Evolutionary conservation across 2,113 vertebrate species (phyloP), one percentile per base, ranked within the genome.

Genomic region (Scatophagus argus): DNA sequence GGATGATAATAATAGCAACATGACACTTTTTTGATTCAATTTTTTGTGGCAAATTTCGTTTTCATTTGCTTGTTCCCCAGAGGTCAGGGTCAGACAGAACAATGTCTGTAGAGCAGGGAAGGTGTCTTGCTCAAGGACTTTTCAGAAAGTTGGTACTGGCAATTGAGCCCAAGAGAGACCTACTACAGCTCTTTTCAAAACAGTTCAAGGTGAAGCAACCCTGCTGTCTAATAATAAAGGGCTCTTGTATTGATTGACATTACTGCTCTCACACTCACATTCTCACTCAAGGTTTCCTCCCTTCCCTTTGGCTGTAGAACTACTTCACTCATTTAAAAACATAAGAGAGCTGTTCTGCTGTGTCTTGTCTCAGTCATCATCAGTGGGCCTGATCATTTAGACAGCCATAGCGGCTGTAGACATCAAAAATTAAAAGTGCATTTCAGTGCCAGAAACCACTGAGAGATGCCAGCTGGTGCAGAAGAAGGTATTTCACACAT

Each of bases 401-500:
- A 6, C 34, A 34, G 36, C 58, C 39, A 51, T 74, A 34, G 56
- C 58, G 32, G n/a, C 29, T 68, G 61, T 23, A 64, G 63, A 82
- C 68, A 76, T 71, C 6, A 82, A 68, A 91, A 76, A 85, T 77
- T 77, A 67, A 76, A 78, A 75, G 31, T 54, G 27, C 27, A 69
- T 60, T 64, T 64, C n/a, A 36, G 38, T 41, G 65, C 74, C 65
- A 87, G 60, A 88, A 74, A 63, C 32, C 61, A 64, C 61, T 63
- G 77, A 85, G 84, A 79, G 71, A 86, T 84, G 74, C 76, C 89
- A 92, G 86, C 87, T 90, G 86, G 64, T 89, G 68, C 70, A 46
- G 78, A 69, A 74, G 73, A 82, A 85, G 82, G 85, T 82, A 91
- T 92, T 93, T 88, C 77, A 88, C 83, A 88, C 92, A 90, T 91